A percentile compares a stretch with the other conserved stretches of the same genome.
Conservation (phyloP, 2,113 vertebrate genomes). For the Oreocharis arfaki region DNA sequence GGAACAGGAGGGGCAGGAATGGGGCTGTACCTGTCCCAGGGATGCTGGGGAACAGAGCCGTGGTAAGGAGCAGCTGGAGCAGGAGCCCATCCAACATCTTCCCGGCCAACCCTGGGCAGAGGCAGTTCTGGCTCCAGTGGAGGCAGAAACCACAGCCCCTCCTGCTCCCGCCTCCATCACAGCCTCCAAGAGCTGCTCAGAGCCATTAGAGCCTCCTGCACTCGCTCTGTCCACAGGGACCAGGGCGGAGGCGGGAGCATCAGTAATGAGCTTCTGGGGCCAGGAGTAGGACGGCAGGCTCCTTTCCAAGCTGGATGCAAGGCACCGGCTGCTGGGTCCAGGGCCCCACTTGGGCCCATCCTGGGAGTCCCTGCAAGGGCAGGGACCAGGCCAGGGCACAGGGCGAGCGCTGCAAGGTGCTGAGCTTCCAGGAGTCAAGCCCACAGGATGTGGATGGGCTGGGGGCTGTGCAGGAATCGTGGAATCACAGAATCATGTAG, state of each 20-base stretch:
- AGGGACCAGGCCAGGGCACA: not conserved
- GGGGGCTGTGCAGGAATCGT: not conserved
- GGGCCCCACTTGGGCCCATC: rapidly evolving
- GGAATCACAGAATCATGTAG: not conserved
- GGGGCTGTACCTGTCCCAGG: constrained; percentile 4
- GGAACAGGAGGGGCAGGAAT: not conserved
- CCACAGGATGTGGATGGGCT: not conserved
- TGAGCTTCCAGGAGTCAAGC: not conserved
- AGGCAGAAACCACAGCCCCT: constrained; percentile 52
- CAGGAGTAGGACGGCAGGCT: not conserved
- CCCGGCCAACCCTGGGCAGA: not conserved
- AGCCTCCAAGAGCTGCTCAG: not conserved
- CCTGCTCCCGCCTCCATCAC: constrained; percentile 37
- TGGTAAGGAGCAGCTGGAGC: not conserved
- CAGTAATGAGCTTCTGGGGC: constrained; percentile 13
- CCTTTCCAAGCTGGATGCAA: not conserved
- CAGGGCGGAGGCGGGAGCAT: not conserved
- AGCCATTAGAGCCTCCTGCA: constrained; percentile 58
- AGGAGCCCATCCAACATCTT: constrained; percentile 26
- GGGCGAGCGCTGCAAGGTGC: rapidly evolving
- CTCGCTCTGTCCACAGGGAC: constrained; percentile 22
- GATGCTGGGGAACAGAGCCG: not conserved
- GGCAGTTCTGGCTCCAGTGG: not conserved
- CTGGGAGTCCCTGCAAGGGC: rapidly evolving
- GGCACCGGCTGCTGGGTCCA: rapidly evolving